Evolutionary conservation across 2,113 vertebrate genomes (phyloP).

Genomic region (Procapra przewalskii): DNA sequence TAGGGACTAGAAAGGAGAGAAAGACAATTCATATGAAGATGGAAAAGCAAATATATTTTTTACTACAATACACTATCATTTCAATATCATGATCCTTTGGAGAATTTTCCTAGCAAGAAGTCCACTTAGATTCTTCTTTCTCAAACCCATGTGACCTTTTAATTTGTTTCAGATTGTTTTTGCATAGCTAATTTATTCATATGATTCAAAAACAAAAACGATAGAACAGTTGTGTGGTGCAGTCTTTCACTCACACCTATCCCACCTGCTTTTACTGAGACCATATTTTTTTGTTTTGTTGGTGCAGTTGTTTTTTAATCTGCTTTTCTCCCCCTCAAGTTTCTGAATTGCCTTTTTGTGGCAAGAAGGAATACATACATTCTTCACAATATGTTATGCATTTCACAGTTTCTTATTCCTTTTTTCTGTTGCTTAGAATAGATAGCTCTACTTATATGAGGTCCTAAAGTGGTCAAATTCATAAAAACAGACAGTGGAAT

Average conservation of each 20-base stretch:
- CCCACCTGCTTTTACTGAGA: background rate
- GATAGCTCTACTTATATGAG: background rate
- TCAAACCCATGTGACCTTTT: background rate
- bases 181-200: background rate
- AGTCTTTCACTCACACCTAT: background rate
- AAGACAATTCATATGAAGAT: background rate
- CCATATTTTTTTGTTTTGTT: background rate
- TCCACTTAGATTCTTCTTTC: background rate
- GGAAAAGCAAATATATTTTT: background rate
- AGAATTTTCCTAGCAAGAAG: background rate
- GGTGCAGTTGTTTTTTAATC: background rate
- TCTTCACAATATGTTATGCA: background rate
- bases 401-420: background rate
- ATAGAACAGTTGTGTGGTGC: background rate
- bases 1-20: background rate
- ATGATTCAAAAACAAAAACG: slow-evolving; percentile 14
- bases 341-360: slow-evolving; percentile 17
- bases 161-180: background rate
- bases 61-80: background rate
- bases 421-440: background rate
- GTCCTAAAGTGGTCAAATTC: background rate
- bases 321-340: background rate
- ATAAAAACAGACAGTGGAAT: background rate
- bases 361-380: background rate
- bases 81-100: background rate